Evolutionary conservation across 2,797 vertebrate species (phyloP), one percentile per base, ranked within the genome.

Genomic region (Pipistrellus nathusii): DNA sequence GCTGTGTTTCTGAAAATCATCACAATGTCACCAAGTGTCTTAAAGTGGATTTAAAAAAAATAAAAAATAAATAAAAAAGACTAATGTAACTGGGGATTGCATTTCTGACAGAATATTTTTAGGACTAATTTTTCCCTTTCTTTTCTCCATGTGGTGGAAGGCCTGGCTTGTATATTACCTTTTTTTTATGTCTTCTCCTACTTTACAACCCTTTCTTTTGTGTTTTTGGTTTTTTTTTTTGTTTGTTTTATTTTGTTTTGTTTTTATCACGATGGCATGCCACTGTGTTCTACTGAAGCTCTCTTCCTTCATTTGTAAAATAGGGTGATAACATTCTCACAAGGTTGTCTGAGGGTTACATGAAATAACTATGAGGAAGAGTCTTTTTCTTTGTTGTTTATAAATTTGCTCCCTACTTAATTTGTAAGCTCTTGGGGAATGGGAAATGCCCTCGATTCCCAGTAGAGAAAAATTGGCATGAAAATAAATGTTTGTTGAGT

Each of bases 1-100:
- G 57, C 4, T 71, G 25, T 81, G 41, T 69, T 84, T 81, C 59
- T 94, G 59, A 23, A 94, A 94, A 76, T 18, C 35, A 72, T 35
- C 25, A 77, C 5, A 48, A 14, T 48, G 25, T 75, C 23, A 55
- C n/a, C 48, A 35, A 81, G 1, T 21, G 6, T 41, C 57, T 93
- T 84, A 59, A 78, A 71, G 4, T 20, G 8, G 17, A 6, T 53
- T 9, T 41, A n/a, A 4, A 30, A 30, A 66, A 59, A 66, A 59
- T 57, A 23, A 57, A 55, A 57, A 55, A 55, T 55, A 62, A 57
- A 59, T 59, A 35, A 4, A 30, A n/a, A 44, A 66, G 23, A 72
- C 13, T 59, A 30, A 5, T 84, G 18, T 23, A 20, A 59, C 15
- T 77, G 32, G 5, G 14, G 35, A 35, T 59, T 53, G 9, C 5